phyloP scores from a whole-genome alignment of 30 jellyfish, hydroid and myxozoan species.

The Pseudorhiza aurosa region DNA sequence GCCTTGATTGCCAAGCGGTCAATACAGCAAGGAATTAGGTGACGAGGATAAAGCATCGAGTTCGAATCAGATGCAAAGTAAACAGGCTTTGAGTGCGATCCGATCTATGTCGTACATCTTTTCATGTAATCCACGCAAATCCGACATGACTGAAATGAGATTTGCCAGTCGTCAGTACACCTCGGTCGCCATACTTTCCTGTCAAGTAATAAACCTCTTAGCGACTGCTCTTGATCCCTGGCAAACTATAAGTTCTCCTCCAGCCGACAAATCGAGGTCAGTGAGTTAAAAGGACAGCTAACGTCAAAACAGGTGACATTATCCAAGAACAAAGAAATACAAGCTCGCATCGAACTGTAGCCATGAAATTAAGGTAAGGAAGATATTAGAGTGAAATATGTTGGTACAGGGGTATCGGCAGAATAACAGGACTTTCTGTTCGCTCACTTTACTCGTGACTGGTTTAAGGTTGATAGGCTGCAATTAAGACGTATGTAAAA shows the following conservation, averaged over 20 bases:
- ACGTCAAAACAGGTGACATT: not conserved
- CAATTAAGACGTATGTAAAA: too few species aligned
- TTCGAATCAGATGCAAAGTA: constrained; percentile 19
- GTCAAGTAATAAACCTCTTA: constrained; percentile 57
- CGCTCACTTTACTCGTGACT: too few species aligned
- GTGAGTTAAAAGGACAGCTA: not conserved
- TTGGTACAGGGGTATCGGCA: too few species aligned
- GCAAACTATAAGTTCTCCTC: constrained; percentile 26
- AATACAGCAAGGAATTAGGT: constrained; percentile 25
- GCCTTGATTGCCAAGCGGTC: constrained; percentile 47
- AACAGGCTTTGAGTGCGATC: constrained; percentile 51
- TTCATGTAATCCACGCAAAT: constrained; percentile 51
- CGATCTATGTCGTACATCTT: constrained; percentile 63
- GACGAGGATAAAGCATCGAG: not conserved
- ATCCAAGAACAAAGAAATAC: not conserved
- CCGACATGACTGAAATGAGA: constrained; percentile 48
- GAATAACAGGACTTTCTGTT: too few species aligned
- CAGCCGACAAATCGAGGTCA: not conserved
- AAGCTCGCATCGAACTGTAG: not conserved
- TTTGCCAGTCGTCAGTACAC: constrained; percentile 53
- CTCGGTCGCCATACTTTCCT: constrained; percentile 65
- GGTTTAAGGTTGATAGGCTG: too few species aligned
- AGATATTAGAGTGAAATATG: too few species aligned
- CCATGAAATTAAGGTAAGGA: constrained; percentile 4
- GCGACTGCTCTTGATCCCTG: constrained; percentile 20